phyloP scores from a whole-genome alignment of 2,113 vertebrate species.

The Sciurus niger region DNA sequence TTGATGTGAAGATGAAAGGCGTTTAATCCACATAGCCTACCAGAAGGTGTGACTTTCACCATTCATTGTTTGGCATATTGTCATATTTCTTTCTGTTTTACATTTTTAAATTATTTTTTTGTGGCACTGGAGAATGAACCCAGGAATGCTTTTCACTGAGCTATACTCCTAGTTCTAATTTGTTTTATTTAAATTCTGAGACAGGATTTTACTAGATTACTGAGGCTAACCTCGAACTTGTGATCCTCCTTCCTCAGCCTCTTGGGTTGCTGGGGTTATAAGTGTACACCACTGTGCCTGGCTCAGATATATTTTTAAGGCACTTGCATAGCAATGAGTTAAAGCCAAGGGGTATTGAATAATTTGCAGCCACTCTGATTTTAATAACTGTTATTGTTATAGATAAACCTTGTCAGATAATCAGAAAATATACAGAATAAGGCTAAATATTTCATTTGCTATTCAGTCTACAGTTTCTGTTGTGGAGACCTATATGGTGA shows the following conservation, averaged over 20 bases:
- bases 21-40: neutral
- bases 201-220: too few species aligned
- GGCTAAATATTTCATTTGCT: neutral
- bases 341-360: neutral
- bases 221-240: too few species aligned
- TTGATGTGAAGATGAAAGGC: neutral
- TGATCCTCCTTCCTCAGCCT: too few species aligned
- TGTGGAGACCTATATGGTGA: neutral
- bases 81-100: neutral
- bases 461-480: neutral
- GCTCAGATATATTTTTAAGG: neutral
- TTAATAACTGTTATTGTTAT: constrained; percentile 9
- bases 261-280: too few species aligned
- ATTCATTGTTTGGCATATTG: neutral
- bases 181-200: too few species aligned
- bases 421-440: neutral
- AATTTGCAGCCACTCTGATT: neutral
- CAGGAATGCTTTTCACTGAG: too few species aligned
- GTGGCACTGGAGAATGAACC: too few species aligned
- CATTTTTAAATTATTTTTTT: too few species aligned
- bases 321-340: neutral
- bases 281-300: too few species aligned
- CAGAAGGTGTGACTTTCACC: neutral
- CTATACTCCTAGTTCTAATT: too few species aligned
- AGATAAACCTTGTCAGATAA: neutral